A percentile compares a stretch with the other conserved stretches of the same genome.
Evolutionary conservation across 2,797 vertebrate species (phyloP).

Genomic region (Taenioides sp.): DNA sequence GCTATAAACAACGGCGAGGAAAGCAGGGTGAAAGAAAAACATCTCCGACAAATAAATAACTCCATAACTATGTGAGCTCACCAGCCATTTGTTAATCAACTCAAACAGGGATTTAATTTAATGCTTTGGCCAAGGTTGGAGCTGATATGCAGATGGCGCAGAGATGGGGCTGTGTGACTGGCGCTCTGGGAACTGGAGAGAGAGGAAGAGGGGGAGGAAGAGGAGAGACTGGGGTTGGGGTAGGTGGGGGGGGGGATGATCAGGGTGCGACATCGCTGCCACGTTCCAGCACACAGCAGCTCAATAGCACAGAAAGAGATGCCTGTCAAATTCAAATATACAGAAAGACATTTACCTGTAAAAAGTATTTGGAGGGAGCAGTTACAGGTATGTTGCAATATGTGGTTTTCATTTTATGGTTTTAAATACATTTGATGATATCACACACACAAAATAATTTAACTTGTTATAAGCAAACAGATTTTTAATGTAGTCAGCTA

Average conservation of each 20-base stretch:
- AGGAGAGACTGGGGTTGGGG: slow-evolving; percentile 16
- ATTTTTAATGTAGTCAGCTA: no score
- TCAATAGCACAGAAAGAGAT: slow-evolving; percentile 48
- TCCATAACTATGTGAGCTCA: slow-evolving; percentile 74
- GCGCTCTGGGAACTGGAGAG: slow-evolving; percentile 70
- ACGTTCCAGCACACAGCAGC: slow-evolving; percentile 77
- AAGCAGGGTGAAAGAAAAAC: slow-evolving; percentile 52
- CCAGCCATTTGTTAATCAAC: slow-evolving; percentile 86
- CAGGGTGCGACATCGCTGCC: slow-evolving; percentile 51
- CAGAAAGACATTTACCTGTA: neutral
- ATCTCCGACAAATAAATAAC: slow-evolving; percentile 66
- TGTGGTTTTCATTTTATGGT: neutral
- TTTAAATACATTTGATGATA: no score
- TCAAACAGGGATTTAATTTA: slow-evolving; percentile 85
- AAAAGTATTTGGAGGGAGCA: no score
- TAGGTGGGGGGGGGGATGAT: slow-evolving; percentile 47
- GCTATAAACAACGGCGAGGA: slow-evolving; percentile 21
- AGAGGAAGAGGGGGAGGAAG: slow-evolving; percentile 39
- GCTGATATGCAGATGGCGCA: slow-evolving; percentile 83
- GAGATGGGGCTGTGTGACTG: slow-evolving; percentile 79
- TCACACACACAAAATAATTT: no score
- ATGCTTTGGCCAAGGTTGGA: slow-evolving; percentile 79
- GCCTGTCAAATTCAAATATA: slow-evolving; percentile 38
- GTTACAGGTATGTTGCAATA: neutral
- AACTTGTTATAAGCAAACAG: no score